Conservation (phyloP, 2,888 invertebrate genomes). For the Erebia palarica region DNA sequence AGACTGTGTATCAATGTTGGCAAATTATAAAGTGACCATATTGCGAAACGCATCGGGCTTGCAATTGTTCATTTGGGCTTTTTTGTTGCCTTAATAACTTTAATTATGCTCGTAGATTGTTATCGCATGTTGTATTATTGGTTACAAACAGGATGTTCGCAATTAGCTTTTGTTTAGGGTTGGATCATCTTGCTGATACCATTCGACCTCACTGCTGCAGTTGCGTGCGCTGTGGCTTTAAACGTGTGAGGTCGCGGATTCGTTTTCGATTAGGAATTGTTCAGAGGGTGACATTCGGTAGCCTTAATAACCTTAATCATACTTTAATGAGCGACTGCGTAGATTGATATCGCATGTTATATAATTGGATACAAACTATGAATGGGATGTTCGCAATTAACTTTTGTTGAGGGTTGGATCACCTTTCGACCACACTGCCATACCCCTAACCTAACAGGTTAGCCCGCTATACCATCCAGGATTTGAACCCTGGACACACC, state of each 20-base stretch:
- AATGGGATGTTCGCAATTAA: constrained; percentile 35
- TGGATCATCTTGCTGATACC: constrained; percentile 24
- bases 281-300: constrained; percentile 39
- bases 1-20: too few relatives aligned
- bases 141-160: constrained; percentile 29
- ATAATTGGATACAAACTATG: constrained; percentile 26
- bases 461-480: too few relatives aligned
- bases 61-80: too few relatives aligned
- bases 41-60: too few relatives aligned
- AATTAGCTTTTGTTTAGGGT: constrained; percentile 35
- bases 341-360: constrained; percentile 34
- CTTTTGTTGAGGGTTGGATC: constrained; percentile 32
- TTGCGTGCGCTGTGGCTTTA: not conserved
- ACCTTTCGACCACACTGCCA: not conserved
- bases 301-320: constrained; percentile 37
- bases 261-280: constrained; percentile 21
- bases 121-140: constrained; percentile 34
- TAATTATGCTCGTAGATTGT: constrained; percentile 38
- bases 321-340: constrained; percentile 36
- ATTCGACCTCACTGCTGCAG: too few relatives aligned
- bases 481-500: too few relatives aligned
- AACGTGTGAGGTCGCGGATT: constrained; percentile 13
- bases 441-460: too few relatives aligned
- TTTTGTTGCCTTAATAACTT: constrained; percentile 33
- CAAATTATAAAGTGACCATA: too few relatives aligned